Evolutionary conservation across 2,113 vertebrate genomes (phyloP).

Genomic region (Hypocryptadius cinnamomeus): DNA sequence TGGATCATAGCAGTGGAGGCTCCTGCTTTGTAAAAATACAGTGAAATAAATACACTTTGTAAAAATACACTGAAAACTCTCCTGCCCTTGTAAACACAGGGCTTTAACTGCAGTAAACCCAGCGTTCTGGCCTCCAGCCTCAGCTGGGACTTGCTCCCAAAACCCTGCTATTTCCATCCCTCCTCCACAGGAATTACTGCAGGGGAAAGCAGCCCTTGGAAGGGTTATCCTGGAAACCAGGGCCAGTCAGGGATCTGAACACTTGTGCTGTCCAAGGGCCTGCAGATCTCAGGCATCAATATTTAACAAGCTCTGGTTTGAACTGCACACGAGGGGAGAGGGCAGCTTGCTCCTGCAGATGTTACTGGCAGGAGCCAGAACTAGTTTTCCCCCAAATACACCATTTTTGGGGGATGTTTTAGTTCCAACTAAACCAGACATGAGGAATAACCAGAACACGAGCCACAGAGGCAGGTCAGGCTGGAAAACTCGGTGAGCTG

Average conservation of each 20-base stretch:
- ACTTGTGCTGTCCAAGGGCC: background rate
- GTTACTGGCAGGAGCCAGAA: background rate
- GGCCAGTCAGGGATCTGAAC: background rate
- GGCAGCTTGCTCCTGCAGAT: background rate
- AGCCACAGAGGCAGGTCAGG: background rate
- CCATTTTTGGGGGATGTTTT: background rate
- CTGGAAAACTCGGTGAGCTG: background rate
- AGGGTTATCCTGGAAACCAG: background rate
- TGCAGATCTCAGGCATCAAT: background rate
- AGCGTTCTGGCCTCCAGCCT: background rate
- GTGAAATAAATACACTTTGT: background rate
- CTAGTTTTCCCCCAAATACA: background rate
- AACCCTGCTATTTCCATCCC: background rate
- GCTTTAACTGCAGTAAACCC: background rate
- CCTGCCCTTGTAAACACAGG: background rate
- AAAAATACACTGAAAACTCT: background rate
- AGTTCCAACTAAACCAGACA: background rate
- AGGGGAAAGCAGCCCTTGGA: background rate
- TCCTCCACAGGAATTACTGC: background rate
- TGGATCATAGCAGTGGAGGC: fast-evolving
- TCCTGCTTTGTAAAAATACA: background rate
- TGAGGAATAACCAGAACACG: fast-evolving
- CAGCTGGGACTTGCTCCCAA: background rate
- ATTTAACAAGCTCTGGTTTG: background rate
- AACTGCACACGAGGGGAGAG: background rate